Conservation (phyloP, 2,797 vertebrate genomes). For the Australoheros facetus region DNA sequence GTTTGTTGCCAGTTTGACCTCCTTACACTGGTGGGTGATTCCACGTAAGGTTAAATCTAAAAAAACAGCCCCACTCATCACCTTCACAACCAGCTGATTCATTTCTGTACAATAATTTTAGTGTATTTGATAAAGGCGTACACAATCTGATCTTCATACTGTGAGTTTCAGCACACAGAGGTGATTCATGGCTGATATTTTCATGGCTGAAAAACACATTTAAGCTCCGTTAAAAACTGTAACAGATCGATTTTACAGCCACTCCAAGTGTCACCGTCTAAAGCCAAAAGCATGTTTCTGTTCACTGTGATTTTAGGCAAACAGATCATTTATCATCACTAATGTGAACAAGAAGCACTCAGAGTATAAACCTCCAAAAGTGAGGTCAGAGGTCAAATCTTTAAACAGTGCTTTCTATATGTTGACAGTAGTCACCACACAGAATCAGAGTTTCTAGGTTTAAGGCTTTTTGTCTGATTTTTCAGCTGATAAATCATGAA, state of each 20-base stretch:
- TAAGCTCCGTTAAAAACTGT: neutral
- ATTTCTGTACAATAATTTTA: neutral
- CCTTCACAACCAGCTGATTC: neutral
- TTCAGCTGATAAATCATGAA: too few relatives aligned
- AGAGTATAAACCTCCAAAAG: too few relatives aligned
- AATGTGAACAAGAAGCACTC: neutral
- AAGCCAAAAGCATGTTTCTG: neutral
- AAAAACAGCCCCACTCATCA: neutral
- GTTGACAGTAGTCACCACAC: too few relatives aligned
- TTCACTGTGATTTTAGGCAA: neutral
- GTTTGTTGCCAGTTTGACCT: neutral
- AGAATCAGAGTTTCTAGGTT: too few relatives aligned
- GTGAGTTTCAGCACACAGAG: neutral
- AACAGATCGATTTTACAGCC: neutral
- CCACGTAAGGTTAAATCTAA: neutral
- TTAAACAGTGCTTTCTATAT: too few relatives aligned
- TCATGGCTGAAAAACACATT: neutral
- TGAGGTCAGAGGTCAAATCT: too few relatives aligned
- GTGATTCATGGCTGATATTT: neutral
- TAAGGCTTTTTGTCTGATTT: too few relatives aligned
- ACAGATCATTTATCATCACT: too few relatives aligned
- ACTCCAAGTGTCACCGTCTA: neutral
- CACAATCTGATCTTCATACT: neutral
- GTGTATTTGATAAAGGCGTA: rapidly evolving
- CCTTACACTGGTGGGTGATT: neutral